Evolutionary conservation across 2,113 vertebrate genomes (phyloP).

Genomic region (Natator depressus): DNA sequence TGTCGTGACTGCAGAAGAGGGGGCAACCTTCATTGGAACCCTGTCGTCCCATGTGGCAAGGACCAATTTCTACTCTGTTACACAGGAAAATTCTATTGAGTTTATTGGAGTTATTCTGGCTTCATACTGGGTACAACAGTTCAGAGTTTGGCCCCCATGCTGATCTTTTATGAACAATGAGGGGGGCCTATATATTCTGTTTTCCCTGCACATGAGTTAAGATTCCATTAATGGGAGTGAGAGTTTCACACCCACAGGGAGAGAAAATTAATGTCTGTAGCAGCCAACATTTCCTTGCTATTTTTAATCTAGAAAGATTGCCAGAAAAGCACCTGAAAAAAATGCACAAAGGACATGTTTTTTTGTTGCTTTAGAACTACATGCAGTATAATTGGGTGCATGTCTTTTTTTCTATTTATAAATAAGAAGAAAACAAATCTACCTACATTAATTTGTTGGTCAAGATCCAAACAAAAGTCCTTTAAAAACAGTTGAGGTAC

Average conservation of each 20-base stretch:
- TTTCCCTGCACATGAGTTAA: neutral
- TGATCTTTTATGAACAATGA: neutral
- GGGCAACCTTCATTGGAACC: neutral
- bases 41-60: neutral
- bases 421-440: neutral
- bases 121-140: neutral
- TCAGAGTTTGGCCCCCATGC: neutral
- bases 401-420: neutral
- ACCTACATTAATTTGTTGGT: neutral
- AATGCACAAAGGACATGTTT: neutral
- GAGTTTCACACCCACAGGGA: neutral
- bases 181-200: neutral
- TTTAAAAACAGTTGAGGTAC: constrained; percentile 3
- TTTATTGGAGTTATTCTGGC: neutral
- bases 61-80: neutral
- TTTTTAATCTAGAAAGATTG: neutral
- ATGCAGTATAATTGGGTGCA: neutral
- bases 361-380: neutral
- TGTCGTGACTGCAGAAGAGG: neutral
- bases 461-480: neutral
- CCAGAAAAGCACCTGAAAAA: neutral
- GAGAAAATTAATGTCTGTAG: neutral
- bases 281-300: neutral
- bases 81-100: neutral
- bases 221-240: neutral